Evolutionary conservation across 2,113 vertebrate species (phyloP), one percentile per base, ranked within the genome.

Genomic region (Tonatia bakeri): DNA sequence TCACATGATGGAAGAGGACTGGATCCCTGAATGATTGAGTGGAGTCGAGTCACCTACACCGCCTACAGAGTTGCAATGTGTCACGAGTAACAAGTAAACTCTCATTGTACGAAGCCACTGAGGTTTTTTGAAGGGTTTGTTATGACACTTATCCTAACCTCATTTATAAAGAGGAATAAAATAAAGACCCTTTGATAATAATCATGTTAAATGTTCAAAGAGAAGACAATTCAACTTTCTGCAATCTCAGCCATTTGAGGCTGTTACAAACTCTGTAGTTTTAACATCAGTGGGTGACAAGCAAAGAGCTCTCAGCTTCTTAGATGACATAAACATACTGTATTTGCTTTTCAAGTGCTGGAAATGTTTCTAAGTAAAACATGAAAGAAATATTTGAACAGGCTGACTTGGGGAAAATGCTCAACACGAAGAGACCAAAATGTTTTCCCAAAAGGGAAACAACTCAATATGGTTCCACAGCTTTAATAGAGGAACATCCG

Each of bases 331-430:
- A 97, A 97, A 98, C 95, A 95, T 90, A 92, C 81, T 83, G 54
- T 90, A 98, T 97, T 97, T 98, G 96, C 87, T 97, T 97, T 96
- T 97, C 92, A 97, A 96, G 95, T 95, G 61, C 92, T 97, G 65
- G 76, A 95, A 97, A 97, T 90, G 80, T 94, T 95, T 97, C 92
- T 94, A 96, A 93, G 70, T 92, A 93, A 96, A 96, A 96, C 92
- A 97, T 73, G 87, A 95, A 95, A 96, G 92, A 97, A 97, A 96
- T 94, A 95, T 88, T 96, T 97, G 90, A 96, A 95, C 73, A 97
- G 95, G 81, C 70, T 87, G 38, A 94, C 84, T 97, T 95, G 70
- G 76, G 72, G 84, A 47, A 97, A 95, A 90, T 82, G 76, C 54
- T 94, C 87, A 94, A 94, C 65, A 93, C 43, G 75, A 95, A 82